Conservation (phyloP, 2,113 vertebrate species). For the Picathartes gymnocephalus region DNA sequence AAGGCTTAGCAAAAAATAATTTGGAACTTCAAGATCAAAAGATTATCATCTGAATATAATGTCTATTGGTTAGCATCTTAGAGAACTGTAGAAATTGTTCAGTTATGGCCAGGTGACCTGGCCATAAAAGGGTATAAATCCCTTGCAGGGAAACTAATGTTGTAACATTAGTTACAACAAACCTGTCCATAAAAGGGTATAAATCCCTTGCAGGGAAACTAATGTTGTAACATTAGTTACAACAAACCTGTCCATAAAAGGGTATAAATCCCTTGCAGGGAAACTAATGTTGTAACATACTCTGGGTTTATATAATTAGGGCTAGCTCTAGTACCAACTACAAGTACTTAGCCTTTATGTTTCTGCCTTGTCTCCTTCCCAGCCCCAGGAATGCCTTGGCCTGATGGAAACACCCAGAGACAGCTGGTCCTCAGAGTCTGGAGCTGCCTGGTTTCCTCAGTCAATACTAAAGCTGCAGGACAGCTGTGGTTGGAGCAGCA, state of each 20-base stretch:
- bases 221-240: too few species aligned
- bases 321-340: not conserved
- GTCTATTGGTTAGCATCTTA: not conserved
- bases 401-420: not conserved
- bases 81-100: not conserved
- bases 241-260: not conserved
- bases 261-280: not conserved
- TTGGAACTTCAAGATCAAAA: not conserved
- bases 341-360: not conserved
- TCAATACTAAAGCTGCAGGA: not conserved
- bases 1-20: not conserved
- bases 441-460: not conserved
- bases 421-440: not conserved
- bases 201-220: not conserved
- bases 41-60: not conserved
- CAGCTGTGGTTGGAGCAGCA: not conserved
- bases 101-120: not conserved
- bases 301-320: not conserved
- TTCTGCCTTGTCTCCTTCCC: not conserved
- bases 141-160: not conserved
- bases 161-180: too few species aligned
- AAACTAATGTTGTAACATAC: not conserved
- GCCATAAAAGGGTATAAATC: not conserved
- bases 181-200: not conserved
- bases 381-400: not conserved